Base-by-base conservation (phyloP, 2,888 invertebrate genomes). In the Lasiommata megera region DNA sequence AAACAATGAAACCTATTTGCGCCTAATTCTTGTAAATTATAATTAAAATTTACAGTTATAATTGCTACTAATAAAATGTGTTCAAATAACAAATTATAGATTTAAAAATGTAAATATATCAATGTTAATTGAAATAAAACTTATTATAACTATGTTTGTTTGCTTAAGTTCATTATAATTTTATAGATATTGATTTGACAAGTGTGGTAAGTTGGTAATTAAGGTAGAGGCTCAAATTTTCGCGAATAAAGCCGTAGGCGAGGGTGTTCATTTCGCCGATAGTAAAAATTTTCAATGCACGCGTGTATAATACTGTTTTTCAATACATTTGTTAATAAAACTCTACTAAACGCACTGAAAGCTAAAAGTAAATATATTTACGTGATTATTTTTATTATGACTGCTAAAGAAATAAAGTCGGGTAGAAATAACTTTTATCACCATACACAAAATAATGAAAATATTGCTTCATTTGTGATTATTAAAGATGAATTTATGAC, bases 61-160 rank as follows among this genome's bases (percentile, higher is more conserved):
- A 31, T 41, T n/a, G 46, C 46, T 46, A 31, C 29, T 31, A 46
- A 46, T 11, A 16, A 46, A 46, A 46, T 31, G 46, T 46, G 31
- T 46, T 46, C 46, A 46, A 31, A 46, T 14, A 29, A 16, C 1
- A 16, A 31, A 16, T 16, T 29, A 46, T 46, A 46, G 46, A 46
- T 31, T 29, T 31, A 1, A 44, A 44, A 5, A 29, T 28, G 3
- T 29, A 31, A 44, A 29, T 46, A 34, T 11, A 31, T 11, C 29
- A 31, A 14, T 46, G 31, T 46, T 46, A 23, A 23, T 28, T 23
- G 29, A 46, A 29, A 46, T 31, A 46, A 31, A 31, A 31, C 31
- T 14, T 44, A 12, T 14, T 8, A 31, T 16, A 46, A 46, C 16
- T 14, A 16, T 46, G 29, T 43, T 43, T 43, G 29, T 28, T 28